Evolutionary conservation across 2,113 vertebrate genomes (phyloP), one percentile per base, ranked within the genome.

Genomic region (Gambusia holbrooki): DNA sequence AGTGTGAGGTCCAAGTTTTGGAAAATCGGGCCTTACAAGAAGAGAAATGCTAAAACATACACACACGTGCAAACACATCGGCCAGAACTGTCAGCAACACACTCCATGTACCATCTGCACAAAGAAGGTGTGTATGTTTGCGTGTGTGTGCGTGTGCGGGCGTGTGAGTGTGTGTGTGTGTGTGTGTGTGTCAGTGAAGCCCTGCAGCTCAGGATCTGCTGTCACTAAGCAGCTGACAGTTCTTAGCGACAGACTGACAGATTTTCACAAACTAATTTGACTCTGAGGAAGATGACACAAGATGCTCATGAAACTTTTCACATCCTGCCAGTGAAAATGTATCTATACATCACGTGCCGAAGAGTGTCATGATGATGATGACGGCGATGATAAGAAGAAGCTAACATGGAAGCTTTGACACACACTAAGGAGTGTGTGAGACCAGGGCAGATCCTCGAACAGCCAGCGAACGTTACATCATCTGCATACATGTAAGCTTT

Each of bases 161-260:
- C 91, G 92, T 86, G 79, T 82, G 68, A 81, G 73, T 64, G 51
- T 66, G 4, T 65, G 35, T 37, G 45, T 74, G 68, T 60, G 77
- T 25, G 75, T 70, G 85, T 88, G 84, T 82, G 83, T 85, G 69
- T 83, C 74, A 80, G 69, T 77, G 70, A 68, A n/a, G 71, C 88
- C 92, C 92, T 5, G 71, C 79, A 85, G 92, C 92, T 63, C 69
- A 67, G 61, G 73, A 89, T 89, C 89, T 90, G 88, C 93, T 92
- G 94, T 92, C 87, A 80, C 86, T 84, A 84, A 87, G 84, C 89
- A 90, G 89, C 92, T 87, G 86, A 91, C 89, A 91, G 87, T 78
- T 87, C 84, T 88, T 77, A 83, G 89, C 70, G 76, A 86, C 88
- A 85, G 87, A 84, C 84, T 83, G 90, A 77, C 83, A 87, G 84